phyloP scores from a whole-genome alignment of 2,888 invertebrate species.

The Chironomus tentans region DNA sequence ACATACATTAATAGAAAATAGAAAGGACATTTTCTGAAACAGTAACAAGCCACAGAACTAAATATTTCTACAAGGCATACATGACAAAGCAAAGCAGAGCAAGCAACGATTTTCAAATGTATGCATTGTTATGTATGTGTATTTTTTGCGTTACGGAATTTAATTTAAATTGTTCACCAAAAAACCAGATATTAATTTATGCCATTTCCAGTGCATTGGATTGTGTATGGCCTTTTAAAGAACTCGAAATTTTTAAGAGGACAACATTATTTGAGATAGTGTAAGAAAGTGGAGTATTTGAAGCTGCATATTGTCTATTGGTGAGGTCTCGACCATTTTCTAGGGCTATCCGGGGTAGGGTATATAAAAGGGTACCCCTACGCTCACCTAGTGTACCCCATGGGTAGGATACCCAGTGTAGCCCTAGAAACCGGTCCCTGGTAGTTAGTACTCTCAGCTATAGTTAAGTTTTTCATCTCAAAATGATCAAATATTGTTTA shows the following conservation, averaged over 20 bases:
- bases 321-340: too few species aligned
- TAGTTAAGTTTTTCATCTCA: too few species aligned
- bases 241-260: not conserved
- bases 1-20: not conserved
- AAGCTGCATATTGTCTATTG: too few species aligned
- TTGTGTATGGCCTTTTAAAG: not conserved
- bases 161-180: constrained; percentile 10
- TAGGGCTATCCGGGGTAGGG: too few species aligned
- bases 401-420: too few species aligned
- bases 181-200: constrained; percentile 24
- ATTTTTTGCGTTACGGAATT: constrained; percentile 10
- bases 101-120: not conserved
- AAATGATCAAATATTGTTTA: too few species aligned
- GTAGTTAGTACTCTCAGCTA: too few species aligned
- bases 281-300: too few species aligned
- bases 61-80: constrained; percentile 14
- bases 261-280: too few species aligned
- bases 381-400: too few species aligned
- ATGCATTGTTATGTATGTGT: not conserved
- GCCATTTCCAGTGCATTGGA: not conserved
- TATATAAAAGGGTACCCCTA: too few species aligned
- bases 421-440: too few species aligned
- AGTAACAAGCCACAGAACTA: constrained; percentile 19
- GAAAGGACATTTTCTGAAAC: constrained; percentile 2
- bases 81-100: not conserved